phyloP scores from a whole-genome alignment of 2,888 invertebrate genomes.

The Macrophya annulata region DNA sequence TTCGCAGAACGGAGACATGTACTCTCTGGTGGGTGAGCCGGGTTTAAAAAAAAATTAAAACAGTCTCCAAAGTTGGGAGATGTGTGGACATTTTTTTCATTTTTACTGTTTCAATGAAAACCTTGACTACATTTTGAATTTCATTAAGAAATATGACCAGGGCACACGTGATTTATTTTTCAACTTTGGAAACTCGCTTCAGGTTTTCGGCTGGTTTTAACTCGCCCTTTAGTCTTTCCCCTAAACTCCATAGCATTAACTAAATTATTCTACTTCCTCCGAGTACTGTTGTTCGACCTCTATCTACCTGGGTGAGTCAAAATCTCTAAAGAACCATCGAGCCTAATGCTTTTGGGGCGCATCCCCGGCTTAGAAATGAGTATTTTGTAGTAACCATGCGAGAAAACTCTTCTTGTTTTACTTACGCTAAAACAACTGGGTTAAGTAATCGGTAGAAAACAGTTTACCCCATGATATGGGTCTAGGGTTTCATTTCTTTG shows the following conservation, averaged over 20 bases:
- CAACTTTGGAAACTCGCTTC: neutral
- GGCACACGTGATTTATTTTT: neutral
- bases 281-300: conserved; percentile 12
- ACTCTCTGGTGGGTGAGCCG: conserved; percentile 84
- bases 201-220: neutral
- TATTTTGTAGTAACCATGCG: conserved; percentile 15
- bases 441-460: neutral
- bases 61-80: neutral
- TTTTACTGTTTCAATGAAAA: neutral
- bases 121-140: neutral
- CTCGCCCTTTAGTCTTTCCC: neutral
- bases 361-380: neutral
- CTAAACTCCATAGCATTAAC: neutral
- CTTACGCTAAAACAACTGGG: neutral
- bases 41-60: neutral
- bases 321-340: conserved; percentile 25
- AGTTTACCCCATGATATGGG: neutral
- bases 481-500: neutral
- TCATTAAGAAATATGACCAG: too few relatives aligned
- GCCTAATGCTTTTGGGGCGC: conserved; percentile 24
- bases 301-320: neutral
- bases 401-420: conserved; percentile 18
- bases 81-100: neutral
- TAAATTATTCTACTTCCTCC: neutral
- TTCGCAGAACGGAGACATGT: conserved; percentile 93